Base-by-base conservation (phyloP, 2,113 vertebrate genomes). In the Oryzias javanicus region DNA sequence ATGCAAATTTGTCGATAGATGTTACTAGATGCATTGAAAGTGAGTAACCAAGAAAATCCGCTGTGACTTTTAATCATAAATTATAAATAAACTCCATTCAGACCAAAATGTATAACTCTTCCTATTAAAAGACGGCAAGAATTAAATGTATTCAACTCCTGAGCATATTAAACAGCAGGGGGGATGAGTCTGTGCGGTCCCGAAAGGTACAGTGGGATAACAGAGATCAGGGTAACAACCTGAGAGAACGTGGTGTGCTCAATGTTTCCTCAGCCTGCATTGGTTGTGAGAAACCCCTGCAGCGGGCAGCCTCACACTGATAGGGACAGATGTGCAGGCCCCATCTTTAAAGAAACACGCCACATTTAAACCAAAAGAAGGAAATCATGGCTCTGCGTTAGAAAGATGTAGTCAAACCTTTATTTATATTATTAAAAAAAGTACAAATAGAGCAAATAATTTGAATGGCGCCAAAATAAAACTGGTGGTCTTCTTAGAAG, bases 201-300 rank as follows among this genome's bases (percentile, higher is more conserved):
- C 64, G 66, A 52, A 68, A 70, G 65, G 60, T 60, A 29, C 42
- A 59, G 51, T 29, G 54, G 60, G 20, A 51, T 65, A 46, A 29
- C 72, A 67, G 63, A 55, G 55, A 49, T 29, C 27, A 63, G 44
- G 0, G 49, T 45, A 24, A 55, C 15, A 42, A 56, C 49, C 55
- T 13, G 62, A 53, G 51, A 77, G 75, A 67, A 76, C 77, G 55
- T 5, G 6, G 20, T 76, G 80, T 66, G 41, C 64, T 40, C 49
- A 56, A 49, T 74, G 73, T 79, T 74, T 81, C 81, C 69, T 78
- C 74, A 75, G 76, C 72, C 76, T 73, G 69, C 60, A 53, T 57
- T 61, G 61, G n/a, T 67, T 66, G 61, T 57, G 78, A 78, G 78
- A 70, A 78, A 79, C 75, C 49, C 74, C 16, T 42, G 24, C 62